These are phyloP conservation scores for Drosophila miranda DNA, from an alignment of 1,140 invertebrate genomes.

Conservation along the genomic window DNA sequence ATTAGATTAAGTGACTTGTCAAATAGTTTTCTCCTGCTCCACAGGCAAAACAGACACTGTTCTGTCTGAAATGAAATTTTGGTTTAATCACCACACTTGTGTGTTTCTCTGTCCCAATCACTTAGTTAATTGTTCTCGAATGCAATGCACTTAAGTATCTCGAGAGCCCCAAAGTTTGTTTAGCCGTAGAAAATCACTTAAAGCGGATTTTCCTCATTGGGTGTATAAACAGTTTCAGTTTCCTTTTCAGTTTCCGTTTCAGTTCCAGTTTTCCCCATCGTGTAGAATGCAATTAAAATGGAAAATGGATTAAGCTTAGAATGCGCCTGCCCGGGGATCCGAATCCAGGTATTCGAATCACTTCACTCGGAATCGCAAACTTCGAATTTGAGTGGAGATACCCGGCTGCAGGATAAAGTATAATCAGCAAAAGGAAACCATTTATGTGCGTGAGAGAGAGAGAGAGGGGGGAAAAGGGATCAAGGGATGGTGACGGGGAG, in stretches of 20 bases:
- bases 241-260: too few relatives aligned
- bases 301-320: constrained; percentile 20
- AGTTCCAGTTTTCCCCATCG: too few relatives aligned
- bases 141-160: constrained; percentile 15
- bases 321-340: constrained; percentile 3
- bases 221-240: not conserved
- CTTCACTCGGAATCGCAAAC: not conserved
- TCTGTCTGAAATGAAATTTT: too few relatives aligned
- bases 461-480: constrained; percentile 23
- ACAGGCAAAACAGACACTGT: too few relatives aligned
- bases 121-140: constrained; percentile 8
- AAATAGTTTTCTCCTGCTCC: too few relatives aligned
- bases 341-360: not conserved
- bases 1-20: too few relatives aligned
- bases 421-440: constrained; percentile 2
- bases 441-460: not conserved
- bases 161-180: constrained; percentile 18
- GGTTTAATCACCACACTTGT: too few relatives aligned
- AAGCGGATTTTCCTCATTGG: constrained; percentile 10
- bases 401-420: constrained; percentile 10
- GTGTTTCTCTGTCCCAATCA: not conserved
- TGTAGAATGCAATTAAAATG: constrained; percentile 6
- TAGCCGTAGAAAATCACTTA: constrained; percentile 15
- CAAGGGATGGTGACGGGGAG: not conserved
- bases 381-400: constrained; percentile 6